Percentiles rank a stretch among this genome's conserved stretches.
These are phyloP conservation scores for Anagrus nilaparvatae DNA, from an alignment of 1,140 invertebrate genomes.

Conservation along the genomic window DNA sequence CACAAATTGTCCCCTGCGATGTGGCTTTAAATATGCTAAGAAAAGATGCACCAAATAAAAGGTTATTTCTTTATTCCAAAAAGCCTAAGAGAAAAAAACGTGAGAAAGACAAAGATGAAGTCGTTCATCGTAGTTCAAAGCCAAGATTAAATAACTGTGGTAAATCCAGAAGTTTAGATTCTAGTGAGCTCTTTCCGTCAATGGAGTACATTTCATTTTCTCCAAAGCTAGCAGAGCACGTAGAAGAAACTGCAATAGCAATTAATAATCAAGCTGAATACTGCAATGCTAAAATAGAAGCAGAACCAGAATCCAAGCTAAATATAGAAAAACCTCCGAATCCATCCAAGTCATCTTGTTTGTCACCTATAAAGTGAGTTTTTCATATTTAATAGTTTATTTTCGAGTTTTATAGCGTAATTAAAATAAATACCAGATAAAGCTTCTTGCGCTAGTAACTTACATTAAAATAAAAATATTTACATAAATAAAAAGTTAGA, in stretches of 20 bases:
- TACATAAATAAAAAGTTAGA: too few species aligned
- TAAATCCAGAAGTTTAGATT: slow-evolving; percentile 74
- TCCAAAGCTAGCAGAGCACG: slow-evolving; percentile 33
- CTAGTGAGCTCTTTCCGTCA: slow-evolving; percentile 58
- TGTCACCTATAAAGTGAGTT: slow-evolving; percentile 14
- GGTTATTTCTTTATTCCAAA: slow-evolving; percentile 60
- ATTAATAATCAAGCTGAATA: neutral
- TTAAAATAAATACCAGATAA: slow-evolving; percentile 1
- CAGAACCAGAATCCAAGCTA: neutral
- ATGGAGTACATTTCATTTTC: slow-evolving; percentile 30
- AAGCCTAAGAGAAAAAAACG: slow-evolving; percentile 45
- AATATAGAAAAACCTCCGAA: neutral
- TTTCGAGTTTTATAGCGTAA: too few species aligned
- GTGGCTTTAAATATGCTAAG: slow-evolving; percentile 58
- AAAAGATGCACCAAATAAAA: slow-evolving; percentile 60
- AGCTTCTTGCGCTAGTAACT: too few species aligned
- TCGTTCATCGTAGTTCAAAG: slow-evolving; percentile 30
- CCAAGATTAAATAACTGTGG: slow-evolving; percentile 63
- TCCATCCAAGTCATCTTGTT: neutral
- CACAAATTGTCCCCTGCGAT: slow-evolving; percentile 58
- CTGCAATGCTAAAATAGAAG: neutral
- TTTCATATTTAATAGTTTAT: too few species aligned
- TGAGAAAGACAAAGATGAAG: slow-evolving; percentile 27
- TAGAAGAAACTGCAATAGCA: slow-evolving; percentile 24
- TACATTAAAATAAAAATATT: too few species aligned